These are phyloP conservation scores for Ceyx margarethae DNA, from an alignment of 2,113 vertebrate genomes.

Conservation along the genomic window DNA sequence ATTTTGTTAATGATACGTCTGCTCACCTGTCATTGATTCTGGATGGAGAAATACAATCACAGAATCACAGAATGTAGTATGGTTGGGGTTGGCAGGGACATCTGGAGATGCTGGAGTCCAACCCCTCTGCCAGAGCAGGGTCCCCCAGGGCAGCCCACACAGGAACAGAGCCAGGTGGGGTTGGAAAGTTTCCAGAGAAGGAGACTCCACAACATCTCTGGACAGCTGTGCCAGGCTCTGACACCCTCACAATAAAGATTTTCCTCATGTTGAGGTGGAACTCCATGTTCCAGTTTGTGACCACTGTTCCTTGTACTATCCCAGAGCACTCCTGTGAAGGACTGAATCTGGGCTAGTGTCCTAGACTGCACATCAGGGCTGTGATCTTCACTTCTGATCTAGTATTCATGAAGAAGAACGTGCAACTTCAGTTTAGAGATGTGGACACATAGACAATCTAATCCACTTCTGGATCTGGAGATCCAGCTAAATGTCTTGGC, in stretches of 20 bases:
- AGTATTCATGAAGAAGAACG: fast-evolving
- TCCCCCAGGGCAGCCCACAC: no score
- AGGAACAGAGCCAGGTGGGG: no score
- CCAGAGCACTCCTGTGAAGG: fast-evolving
- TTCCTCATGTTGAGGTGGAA: no score
- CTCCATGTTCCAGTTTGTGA: no score
- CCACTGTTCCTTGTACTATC: no score
- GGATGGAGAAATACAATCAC: neutral
- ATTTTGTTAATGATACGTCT: neutral
- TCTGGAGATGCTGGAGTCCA: neutral
- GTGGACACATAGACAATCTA: neutral
- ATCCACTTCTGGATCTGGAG: neutral
- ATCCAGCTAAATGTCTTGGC: fast-evolving
- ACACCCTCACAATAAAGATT: no score
- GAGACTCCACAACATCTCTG: no score
- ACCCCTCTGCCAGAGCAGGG: no score
- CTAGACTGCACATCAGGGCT: fast-evolving
- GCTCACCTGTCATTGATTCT: neutral
- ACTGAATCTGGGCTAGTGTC: neutral
- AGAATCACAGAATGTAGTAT: neutral
- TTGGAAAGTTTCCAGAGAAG: no score
- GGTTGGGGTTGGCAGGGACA: neutral
- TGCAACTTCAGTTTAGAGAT: neutral
- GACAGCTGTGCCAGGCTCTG: no score
- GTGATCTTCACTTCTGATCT: neutral